Evolutionary conservation across 2,113 vertebrate species (phyloP).

Genomic region (Antigone vipio): DNA sequence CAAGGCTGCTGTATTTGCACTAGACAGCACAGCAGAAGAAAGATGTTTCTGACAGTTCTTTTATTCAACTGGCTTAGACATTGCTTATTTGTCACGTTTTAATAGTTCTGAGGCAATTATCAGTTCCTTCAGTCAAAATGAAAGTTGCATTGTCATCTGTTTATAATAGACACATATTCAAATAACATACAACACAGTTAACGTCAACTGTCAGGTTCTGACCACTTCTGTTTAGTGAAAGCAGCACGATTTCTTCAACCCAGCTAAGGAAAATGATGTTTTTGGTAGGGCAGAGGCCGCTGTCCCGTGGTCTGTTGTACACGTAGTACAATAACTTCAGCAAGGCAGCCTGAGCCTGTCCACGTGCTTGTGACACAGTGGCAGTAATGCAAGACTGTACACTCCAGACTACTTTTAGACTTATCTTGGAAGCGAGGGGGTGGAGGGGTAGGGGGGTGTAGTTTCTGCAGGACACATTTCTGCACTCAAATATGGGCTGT

Average conservation of each 20-base stretch:
- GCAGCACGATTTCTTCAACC: background rate
- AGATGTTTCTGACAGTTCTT: background rate
- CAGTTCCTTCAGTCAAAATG: slow-evolving; percentile 21
- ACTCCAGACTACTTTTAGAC: background rate
- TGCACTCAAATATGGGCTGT: background rate
- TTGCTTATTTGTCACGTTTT: background rate
- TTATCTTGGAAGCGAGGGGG: background rate
- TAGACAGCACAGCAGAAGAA: background rate
- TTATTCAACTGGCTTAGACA: background rate
- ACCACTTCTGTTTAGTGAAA: background rate
- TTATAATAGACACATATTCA: slow-evolving; percentile 5
- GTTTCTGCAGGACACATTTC: slow-evolving; percentile 30
- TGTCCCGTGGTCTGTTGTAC: background rate
- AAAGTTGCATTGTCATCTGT: slow-evolving; percentile 20
- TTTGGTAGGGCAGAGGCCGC: background rate
- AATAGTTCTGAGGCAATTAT: background rate
- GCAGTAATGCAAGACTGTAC: background rate
- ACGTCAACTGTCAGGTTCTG: background rate
- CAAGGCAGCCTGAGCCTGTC: background rate
- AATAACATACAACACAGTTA: slow-evolving; percentile 12
- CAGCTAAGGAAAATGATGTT: background rate
- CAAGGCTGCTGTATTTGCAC: background rate
- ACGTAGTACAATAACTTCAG: background rate
- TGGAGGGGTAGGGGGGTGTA: background rate
- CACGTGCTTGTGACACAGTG: background rate